Percentiles rank a stretch among this genome's conserved stretches.
These are phyloP conservation scores for Molorchus minor DNA, from an alignment of 2,888 invertebrate species.

Conservation along the genomic window DNA sequence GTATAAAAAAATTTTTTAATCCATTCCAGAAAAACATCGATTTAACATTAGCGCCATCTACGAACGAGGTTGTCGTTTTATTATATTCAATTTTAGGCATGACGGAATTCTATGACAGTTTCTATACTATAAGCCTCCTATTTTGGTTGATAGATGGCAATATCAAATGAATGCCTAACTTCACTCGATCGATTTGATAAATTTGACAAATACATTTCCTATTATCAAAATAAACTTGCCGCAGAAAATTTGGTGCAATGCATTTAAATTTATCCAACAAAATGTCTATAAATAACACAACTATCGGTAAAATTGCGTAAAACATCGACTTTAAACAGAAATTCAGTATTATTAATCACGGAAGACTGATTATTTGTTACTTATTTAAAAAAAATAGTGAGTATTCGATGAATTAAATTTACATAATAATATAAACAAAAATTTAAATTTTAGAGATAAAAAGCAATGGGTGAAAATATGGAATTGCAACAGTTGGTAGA, in stretches of 20 bases:
- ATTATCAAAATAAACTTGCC: conserved; percentile 23
- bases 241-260: conserved; percentile 35
- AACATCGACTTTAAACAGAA: neutral
- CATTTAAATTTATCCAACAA: conserved; percentile 11
- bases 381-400: conserved; percentile 17
- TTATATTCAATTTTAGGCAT: no score
- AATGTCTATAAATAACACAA: neutral
- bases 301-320: neutral
- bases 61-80: no score
- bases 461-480: conserved; percentile 76
- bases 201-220: conserved; percentile 27
- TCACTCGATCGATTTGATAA: conserved; percentile 15
- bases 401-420: no score
- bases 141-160: no score
- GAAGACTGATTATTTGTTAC: conserved; percentile 36
- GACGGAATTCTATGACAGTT: no score
- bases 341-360: conserved; percentile 33
- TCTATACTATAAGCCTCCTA: no score
- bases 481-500: conserved; percentile 84
- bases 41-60: no score
- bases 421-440: neutral
- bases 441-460: conserved; percentile 2
- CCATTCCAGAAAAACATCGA: conserved; percentile 1
- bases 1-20: neutral
- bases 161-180: no score